Conservation (phyloP, 1,140 invertebrate species). For the Lutraria rhynchaena region DNA sequence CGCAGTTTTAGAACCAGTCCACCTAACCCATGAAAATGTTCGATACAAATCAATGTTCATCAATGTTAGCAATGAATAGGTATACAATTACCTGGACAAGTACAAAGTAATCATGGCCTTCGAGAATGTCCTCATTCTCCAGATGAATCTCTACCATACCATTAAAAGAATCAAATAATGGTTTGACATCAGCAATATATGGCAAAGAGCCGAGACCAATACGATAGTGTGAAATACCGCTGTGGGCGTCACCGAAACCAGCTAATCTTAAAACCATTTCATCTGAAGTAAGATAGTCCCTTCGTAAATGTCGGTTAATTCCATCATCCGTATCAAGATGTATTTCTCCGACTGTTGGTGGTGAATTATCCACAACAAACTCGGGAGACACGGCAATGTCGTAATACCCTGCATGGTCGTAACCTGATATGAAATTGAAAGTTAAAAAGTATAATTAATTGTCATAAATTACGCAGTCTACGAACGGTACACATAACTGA, state of each 20-base stretch:
- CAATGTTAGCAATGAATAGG: not conserved
- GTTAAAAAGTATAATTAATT: too few species aligned
- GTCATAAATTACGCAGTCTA: too few species aligned
- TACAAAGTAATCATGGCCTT: conserved; percentile 12
- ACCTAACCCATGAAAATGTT: too few species aligned
- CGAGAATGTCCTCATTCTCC: not conserved
- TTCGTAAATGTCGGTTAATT: not conserved
- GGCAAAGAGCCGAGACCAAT: conserved; percentile 2
- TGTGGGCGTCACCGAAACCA: conserved; percentile 1
- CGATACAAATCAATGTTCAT: too few species aligned
- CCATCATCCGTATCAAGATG: too few species aligned
- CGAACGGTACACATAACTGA: too few species aligned
- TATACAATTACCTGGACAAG: conserved; percentile 1
- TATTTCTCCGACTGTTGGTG: too few species aligned
- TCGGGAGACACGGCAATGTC: too few species aligned
- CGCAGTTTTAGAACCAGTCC: too few species aligned
- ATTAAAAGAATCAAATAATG: not conserved
- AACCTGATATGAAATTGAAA: too few species aligned
- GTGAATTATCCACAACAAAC: too few species aligned
- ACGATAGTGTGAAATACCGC: not conserved
- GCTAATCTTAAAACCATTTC: not conserved
- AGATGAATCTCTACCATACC: not conserved
- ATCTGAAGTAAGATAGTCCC: not conserved
- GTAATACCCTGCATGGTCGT: too few species aligned
- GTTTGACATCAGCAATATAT: not conserved